Conservation (phyloP, 2,113 vertebrate genomes). For the Sardina pilchardus region DNA sequence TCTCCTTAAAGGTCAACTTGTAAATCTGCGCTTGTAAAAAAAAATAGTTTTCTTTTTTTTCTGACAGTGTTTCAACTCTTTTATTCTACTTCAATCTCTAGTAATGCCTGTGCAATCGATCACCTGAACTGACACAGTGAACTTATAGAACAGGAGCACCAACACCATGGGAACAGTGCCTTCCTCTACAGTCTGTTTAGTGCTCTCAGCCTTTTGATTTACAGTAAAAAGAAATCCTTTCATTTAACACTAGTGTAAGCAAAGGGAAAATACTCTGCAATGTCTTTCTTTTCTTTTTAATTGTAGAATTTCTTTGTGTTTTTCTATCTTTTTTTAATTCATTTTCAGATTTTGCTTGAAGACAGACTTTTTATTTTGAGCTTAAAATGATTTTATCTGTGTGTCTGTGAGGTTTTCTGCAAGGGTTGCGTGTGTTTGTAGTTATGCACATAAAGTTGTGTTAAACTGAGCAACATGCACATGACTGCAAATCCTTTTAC, state of each 20-base stretch:
- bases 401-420: background rate
- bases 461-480: background rate
- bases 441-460: background rate
- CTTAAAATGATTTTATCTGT: background rate
- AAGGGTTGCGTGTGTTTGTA: constrained; percentile 15
- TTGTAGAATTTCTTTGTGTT: constrained; percentile 15
- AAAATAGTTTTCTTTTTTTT: background rate
- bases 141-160: constrained; percentile 18
- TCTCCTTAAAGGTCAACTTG: constrained; percentile 6
- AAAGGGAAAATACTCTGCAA: constrained; percentile 31
- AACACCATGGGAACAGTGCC: constrained; percentile 68
- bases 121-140: constrained; percentile 10
- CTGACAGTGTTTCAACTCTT: background rate
- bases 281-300: background rate
- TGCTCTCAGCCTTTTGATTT: constrained; percentile 27
- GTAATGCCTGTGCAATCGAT: constrained; percentile 14
- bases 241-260: constrained; percentile 32
- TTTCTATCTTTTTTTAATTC: constrained; percentile 27
- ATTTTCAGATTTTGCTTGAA: background rate
- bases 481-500: background rate
- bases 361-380: background rate
- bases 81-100: constrained; percentile 8
- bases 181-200: constrained; percentile 51
- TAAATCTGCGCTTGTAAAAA: constrained; percentile 2
- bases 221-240: constrained; percentile 18